These are phyloP conservation scores for Thymelicus lineola DNA, from an alignment of 2,888 invertebrate genomes.

Conservation along the genomic window DNA sequence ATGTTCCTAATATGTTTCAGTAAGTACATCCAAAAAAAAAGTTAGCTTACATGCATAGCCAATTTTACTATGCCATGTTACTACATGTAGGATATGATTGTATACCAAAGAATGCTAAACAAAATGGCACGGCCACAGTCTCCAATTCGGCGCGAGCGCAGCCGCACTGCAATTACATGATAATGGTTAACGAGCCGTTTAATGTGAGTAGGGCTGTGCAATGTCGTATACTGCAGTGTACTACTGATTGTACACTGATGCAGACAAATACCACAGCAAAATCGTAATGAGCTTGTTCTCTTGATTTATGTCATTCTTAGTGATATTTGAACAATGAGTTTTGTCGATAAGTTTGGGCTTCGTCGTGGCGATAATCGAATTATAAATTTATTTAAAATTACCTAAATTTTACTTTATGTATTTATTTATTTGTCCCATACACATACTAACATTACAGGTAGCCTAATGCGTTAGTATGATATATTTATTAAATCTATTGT, in stretches of 20 bases:
- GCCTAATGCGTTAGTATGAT: too few species aligned
- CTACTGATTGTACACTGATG: not conserved
- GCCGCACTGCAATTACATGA: slow-evolving; percentile 62
- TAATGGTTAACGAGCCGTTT: slow-evolving; percentile 67
- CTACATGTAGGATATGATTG: not conserved
- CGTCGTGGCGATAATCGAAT: too few species aligned
- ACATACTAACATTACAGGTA: too few species aligned
- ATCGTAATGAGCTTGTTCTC: not conserved
- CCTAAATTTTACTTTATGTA: too few species aligned
- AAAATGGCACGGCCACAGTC: slow-evolving; percentile 59
- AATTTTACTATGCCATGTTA: too few species aligned
- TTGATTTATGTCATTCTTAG: not conserved
- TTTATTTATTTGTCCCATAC: too few species aligned
- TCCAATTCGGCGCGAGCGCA: slow-evolving; percentile 61
- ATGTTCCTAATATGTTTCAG: too few species aligned
- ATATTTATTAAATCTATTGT: too few species aligned
- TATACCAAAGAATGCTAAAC: slow-evolving; percentile 49
- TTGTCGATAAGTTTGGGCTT: not conserved
- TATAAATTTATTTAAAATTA: too few species aligned
- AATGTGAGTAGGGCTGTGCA: slow-evolving; percentile 69
- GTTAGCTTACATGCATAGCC: too few species aligned
- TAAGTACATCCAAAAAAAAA: too few species aligned
- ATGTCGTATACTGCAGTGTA: too few species aligned
- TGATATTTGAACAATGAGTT: not conserved
- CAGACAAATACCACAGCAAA: not conserved